Evolutionary conservation across 2,888 invertebrate genomes (phyloP), one percentile per base, ranked within the genome.

Genomic region (Toxonevra muliebris): DNA sequence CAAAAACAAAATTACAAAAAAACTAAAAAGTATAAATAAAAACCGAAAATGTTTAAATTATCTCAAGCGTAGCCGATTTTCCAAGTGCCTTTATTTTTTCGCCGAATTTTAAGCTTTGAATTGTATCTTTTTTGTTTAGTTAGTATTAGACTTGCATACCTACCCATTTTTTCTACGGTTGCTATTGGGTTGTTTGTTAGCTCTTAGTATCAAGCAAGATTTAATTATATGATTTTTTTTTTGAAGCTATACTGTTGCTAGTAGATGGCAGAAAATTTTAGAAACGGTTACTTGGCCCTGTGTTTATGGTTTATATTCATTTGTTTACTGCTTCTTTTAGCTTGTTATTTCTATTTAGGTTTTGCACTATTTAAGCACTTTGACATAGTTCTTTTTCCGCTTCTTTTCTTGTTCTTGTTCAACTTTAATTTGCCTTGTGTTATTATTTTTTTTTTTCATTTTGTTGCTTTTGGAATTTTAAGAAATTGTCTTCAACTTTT

Each of bases 301-400:
- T 30, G 30, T 30, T 30, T 30, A 30, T 30, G 30, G 30, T 30
- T 30, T 7, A 30, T 30, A 48, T n/a, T 20, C 15, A 15, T 62
- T 43, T n/a, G 17, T 30, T 7, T 30, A 2, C 19, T 54, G 4
- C 13, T 5, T 52, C 1, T 17, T 61, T 61, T 19, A 19, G 42
- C 50, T 52, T 50, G 53, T 61, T 42, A 15, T 17, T 42, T 50
- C 30, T 30, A 12, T 53, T 53, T 62, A 43, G 20, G 53, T 11
- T 53, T 52, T 61, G 61, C 61, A 52, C 61, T 40, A 17, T 62
- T 62, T 62, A 62, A 62, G 54, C 62, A 62, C 53, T 54, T 62
- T 62, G 62, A 43, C 62, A 53, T 20, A 62, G 42, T 54, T 62
- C 41, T 15, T 20, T 61, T 12, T 17, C 17, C 15, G 30, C 40